Evolutionary conservation across 1,140 invertebrate species (phyloP).

Genomic region (Pogonus chalceus): DNA sequence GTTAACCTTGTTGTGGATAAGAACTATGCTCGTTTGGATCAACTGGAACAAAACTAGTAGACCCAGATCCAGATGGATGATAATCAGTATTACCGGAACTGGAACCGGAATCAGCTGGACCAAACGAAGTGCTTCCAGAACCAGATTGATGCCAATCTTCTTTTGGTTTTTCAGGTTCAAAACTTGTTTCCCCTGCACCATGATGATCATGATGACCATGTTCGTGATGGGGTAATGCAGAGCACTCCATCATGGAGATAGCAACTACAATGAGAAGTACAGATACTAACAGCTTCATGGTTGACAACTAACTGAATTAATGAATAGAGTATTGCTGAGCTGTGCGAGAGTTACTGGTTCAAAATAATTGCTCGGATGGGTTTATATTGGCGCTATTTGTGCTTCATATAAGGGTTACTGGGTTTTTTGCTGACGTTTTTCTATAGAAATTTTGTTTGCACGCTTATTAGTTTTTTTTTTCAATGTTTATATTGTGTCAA

Average conservation of each 20-base stretch:
- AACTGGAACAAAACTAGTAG: neutral
- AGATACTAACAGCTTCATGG: neutral
- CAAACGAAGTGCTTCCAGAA: neutral
- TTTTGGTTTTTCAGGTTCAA: neutral
- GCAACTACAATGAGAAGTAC: neutral
- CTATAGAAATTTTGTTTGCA: no score
- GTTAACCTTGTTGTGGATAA: no score
- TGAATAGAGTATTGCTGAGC: no score
- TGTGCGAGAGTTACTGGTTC: no score
- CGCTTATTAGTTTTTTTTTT: no score
- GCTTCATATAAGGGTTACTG: no score
- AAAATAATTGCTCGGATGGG: no score
- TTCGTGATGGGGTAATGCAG: neutral
- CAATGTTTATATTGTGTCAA: no score
- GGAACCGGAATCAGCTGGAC: neutral
- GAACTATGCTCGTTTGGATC: neutral
- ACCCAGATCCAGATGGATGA: neutral
- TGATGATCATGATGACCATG: neutral
- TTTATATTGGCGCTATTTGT: no score
- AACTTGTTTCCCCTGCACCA: neutral
- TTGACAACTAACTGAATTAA: no score
- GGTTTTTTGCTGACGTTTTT: no score
- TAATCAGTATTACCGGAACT: neutral
- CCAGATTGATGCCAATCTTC: neutral
- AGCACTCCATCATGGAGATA: no score